phyloP scores from a whole-genome alignment of 2,888 invertebrate genomes.

The Leucania comma region DNA sequence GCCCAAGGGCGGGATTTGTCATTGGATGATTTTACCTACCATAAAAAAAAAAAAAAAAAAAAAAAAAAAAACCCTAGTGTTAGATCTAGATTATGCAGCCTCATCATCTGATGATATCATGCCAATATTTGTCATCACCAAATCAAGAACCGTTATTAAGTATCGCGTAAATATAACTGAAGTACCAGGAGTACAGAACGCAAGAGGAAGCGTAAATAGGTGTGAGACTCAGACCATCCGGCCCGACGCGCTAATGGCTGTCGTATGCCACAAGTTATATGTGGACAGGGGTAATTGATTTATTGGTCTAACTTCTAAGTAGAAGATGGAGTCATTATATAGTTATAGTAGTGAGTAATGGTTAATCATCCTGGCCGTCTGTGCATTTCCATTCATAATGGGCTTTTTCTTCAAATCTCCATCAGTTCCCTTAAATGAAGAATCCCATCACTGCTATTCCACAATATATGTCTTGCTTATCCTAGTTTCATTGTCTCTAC shows the following conservation, averaged over 20 bases:
- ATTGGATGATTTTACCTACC: too few relatives aligned
- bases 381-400: slow-evolving; percentile 3
- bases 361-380: slow-evolving; percentile 1
- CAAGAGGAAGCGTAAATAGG: slow-evolving; percentile 88
- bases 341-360: slow-evolving; percentile 36
- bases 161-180: slow-evolving; percentile 56
- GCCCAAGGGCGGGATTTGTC: too few relatives aligned
- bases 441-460: not conserved
- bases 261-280: slow-evolving; percentile 67
- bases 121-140: slow-evolving; percentile 56
- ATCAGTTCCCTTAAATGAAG: not conserved
- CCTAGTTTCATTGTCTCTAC: not conserved
- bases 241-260: slow-evolving; percentile 84
- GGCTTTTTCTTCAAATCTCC: not conserved
- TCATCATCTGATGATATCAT: slow-evolving; percentile 59
- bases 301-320: slow-evolving; percentile 39
- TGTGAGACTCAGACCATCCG: slow-evolving; percentile 90
- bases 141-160: slow-evolving; percentile 54
- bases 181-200: slow-evolving; percentile 84
- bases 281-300: slow-evolving; percentile 47
- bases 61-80: slow-evolving; percentile 40
- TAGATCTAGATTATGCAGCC: slow-evolving; percentile 37
- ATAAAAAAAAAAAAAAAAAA: too few relatives aligned
- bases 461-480: too few relatives aligned
- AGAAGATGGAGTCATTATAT: slow-evolving; percentile 31